phyloP scores from a whole-genome alignment of 2,113 vertebrate genomes.

The Corvus cornix region DNA sequence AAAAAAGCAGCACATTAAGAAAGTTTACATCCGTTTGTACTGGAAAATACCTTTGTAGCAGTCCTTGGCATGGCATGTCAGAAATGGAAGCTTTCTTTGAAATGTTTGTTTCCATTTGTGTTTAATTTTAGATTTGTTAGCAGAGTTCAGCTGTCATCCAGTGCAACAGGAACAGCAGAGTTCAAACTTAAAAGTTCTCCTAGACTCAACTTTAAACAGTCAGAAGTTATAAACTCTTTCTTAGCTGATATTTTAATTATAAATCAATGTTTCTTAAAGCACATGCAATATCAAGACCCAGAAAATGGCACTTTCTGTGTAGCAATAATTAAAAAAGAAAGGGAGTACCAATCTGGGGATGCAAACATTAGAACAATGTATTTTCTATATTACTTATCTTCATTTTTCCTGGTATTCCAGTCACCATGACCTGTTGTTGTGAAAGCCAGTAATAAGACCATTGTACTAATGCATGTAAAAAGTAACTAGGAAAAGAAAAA shows the following conservation, averaged over 20 bases:
- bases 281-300: not conserved
- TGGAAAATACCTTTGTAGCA: not conserved
- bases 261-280: not conserved
- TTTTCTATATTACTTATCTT: not conserved
- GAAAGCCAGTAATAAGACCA: not conserved
- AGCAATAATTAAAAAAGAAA: not conserved
- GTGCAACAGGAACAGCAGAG: not conserved
- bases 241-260: not conserved
- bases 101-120: not conserved
- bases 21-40: not conserved
- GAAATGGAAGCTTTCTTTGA: not conserved
- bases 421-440: not conserved
- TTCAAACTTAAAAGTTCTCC: not conserved
- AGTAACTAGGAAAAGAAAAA: not conserved
- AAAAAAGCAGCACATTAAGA: not conserved
- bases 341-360: not conserved
- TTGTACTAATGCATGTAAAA: not conserved
- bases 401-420: not conserved
- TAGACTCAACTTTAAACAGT: not conserved
- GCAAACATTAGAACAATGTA: not conserved
- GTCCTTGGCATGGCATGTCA: not conserved
- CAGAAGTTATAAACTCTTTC: not conserved
- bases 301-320: not conserved
- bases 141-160: not conserved
- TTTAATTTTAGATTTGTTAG: not conserved